Evolutionary conservation across 1,140 invertebrate genomes (phyloP).

Genomic region (Lepeophtheirus salmonis): DNA sequence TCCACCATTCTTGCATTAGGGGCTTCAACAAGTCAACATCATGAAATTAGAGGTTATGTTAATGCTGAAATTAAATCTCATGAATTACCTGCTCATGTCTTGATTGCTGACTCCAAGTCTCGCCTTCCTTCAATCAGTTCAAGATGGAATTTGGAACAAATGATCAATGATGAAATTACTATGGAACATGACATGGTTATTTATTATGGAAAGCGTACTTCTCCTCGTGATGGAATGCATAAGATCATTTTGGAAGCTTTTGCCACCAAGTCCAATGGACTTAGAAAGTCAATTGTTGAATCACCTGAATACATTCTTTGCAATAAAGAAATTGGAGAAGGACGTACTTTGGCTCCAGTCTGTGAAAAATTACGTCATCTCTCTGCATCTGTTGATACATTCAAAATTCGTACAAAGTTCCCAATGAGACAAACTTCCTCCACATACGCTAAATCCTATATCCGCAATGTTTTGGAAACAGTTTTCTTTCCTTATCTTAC

Average conservation of each 20-base stretch:
- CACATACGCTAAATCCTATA: neutral
- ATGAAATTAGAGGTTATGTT: neutral
- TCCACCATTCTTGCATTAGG: neutral
- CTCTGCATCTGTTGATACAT: neutral
- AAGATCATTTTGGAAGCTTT: neutral
- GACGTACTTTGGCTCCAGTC: neutral
- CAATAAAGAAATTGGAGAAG: neutral
- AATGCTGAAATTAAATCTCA: neutral
- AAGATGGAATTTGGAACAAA: neutral
- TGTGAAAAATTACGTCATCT: neutral
- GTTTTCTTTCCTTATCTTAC: neutral
- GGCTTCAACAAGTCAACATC: neutral
- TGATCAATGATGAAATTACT: neutral
- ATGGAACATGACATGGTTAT: neutral
- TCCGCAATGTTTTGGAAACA: neutral
- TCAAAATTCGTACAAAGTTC: slow-evolving; percentile 2
- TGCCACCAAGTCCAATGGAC: neutral
- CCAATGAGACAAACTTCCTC: neutral
- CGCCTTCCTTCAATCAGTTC: neutral
- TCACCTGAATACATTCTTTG: neutral
- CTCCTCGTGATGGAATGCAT: neutral
- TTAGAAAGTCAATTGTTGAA: neutral
- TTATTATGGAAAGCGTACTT: neutral
- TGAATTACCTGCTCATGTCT: neutral
- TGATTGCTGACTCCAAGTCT: neutral